These are phyloP conservation scores for Tetragnatha versicolor DNA, from an alignment of 1,140 invertebrate species.

Conservation along the genomic window DNA sequence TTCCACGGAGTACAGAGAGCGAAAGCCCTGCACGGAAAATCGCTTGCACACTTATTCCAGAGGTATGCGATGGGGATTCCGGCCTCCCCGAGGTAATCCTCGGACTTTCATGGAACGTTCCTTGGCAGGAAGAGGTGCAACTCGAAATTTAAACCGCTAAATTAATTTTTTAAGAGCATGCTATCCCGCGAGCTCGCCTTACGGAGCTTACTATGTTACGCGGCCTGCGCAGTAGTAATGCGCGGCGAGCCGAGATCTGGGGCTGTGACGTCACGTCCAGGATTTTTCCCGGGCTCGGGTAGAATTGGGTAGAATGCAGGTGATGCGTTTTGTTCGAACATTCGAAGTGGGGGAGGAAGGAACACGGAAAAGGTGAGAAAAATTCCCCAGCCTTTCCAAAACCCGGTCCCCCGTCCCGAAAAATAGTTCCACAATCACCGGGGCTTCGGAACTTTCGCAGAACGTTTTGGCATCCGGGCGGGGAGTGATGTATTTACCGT, in stretches of 20 bases:
- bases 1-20: too few species aligned
- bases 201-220: conserved; percentile 47
- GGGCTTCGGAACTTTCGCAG: too few species aligned
- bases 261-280: conserved; percentile 44
- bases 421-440: too few species aligned
- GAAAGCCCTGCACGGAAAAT: conserved; percentile 36
- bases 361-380: neutral
- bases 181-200: conserved; percentile 2
- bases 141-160: conserved; percentile 31
- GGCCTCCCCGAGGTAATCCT: conserved; percentile 1
- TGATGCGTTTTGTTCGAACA: conserved; percentile 47
- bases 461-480: too few species aligned
- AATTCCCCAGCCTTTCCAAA: neutral
- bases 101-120: conserved; percentile 41
- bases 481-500: too few species aligned
- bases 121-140: conserved; percentile 30
- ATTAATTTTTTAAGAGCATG: conserved; percentile 51
- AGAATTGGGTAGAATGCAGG: conserved; percentile 25
- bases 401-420: neutral
- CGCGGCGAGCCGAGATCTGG: conserved; percentile 6
- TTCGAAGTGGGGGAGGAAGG: conserved; percentile 41
- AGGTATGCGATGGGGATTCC: neutral
- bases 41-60: conserved; percentile 28
- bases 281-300: conserved; percentile 41
- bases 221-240: conserved; percentile 54